Base-by-base conservation (phyloP, 2,888 invertebrate species). In the Drosophila lutescens region DNA sequence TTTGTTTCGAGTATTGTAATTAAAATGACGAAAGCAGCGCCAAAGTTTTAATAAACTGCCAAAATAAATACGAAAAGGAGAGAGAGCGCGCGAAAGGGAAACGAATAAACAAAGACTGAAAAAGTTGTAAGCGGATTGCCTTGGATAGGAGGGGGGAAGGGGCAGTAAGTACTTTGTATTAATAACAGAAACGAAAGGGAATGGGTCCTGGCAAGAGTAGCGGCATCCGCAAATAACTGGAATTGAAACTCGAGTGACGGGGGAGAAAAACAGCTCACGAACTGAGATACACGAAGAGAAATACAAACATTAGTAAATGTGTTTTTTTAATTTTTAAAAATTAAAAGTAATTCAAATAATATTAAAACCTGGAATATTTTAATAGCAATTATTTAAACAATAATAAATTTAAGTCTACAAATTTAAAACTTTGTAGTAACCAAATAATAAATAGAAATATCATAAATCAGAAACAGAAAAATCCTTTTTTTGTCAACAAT, bases 21-120 rank as follows among this genome's bases (percentile, higher is more conserved):
- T 83, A 83, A 83, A 83, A 80, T 79, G 78, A 80, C 78, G 85
- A 77, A 65, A 76, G 75, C 80, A 76, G 76, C 78, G 66, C 75
- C 58, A 55, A 62, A 69, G 56, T 82, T 76, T 80, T 77, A 83
- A 83, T 83, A 80, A 79, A 76, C 79, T 81, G 70, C 75, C 75
- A 81, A 80, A 83, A 76, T 58, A 79, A 83, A 80, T 73, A 80
- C 59, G 62, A 58, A 57, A 63, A 46, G 55, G 57, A 61, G 23
- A 26, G 49, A 59, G 23, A 26, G 41, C 34, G 59, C 47, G 62
- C 34, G 59, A 63, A 63, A 61, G 55, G 51, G 55, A 59, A 61
- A 13, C 38, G 49, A 66, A 55, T 63, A 56, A 51, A 62, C 40
- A 68, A 70, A 55, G 46, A 15, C 13, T 34, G 53, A 23, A 57